phyloP scores from a whole-genome alignment of 2,888 invertebrate genomes.

The Epistrophe grossulariae region DNA sequence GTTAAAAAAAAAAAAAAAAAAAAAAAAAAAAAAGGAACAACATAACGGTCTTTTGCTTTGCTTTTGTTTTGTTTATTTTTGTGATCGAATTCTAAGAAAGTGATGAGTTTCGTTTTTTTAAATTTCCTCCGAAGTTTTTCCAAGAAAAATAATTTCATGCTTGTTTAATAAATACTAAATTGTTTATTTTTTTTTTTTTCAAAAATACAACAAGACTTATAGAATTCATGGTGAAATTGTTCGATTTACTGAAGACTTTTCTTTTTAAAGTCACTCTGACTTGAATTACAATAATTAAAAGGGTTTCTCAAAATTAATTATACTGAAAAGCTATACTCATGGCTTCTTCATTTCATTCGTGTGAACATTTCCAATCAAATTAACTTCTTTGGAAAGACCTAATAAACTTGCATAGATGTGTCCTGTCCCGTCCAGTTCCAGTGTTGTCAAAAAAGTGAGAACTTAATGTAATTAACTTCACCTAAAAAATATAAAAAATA shows the following conservation, averaged over 20 bases:
- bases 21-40: neutral
- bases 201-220: neutral
- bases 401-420: neutral
- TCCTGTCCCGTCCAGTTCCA: no score
- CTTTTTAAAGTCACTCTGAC: no score
- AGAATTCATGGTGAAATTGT: neutral
- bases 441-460: neutral
- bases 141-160: no score
- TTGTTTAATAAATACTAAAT: no score
- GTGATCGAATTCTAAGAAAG: neutral
- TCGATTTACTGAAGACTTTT: neutral
- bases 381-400: neutral
- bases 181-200: neutral
- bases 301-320: no score
- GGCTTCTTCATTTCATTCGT: neutral
- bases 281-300: no score
- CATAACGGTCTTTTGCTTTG: neutral
- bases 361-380: neutral
- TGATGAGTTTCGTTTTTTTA: no score
- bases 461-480: constrained; percentile 22
- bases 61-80: neutral
- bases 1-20: neutral
- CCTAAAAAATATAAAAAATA: neutral
- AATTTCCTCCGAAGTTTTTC: no score
- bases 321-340: no score